Evolutionary conservation across 2,888 invertebrate species (phyloP).

Genomic region (Synergus laeviventris): DNA sequence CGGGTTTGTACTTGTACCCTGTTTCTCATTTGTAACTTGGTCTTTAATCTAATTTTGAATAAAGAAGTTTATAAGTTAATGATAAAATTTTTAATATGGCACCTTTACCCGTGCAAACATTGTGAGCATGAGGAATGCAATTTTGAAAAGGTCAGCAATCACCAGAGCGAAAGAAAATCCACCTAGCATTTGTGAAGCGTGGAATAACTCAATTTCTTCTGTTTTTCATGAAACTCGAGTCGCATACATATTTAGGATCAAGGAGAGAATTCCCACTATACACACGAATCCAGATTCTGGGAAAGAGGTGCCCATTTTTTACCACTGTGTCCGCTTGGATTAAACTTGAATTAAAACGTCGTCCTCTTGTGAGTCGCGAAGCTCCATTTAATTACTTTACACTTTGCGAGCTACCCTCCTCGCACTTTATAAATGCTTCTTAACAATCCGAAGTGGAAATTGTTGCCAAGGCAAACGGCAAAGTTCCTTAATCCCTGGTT

Average conservation of each 20-base stretch:
- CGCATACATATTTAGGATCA: constrained; percentile 6
- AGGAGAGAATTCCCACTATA: constrained; percentile 4
- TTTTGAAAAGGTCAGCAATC: constrained; percentile 10
- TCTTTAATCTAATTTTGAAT: too few species aligned
- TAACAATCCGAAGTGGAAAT: constrained; percentile 7
- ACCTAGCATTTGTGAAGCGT: constrained; percentile 9
- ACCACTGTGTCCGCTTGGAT: constrained; percentile 20
- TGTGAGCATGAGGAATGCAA: background rate
- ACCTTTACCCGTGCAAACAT: too few species aligned
- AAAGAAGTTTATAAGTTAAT: too few species aligned
- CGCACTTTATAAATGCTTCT: constrained; percentile 22
- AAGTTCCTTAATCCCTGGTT: background rate
- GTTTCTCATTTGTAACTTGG: too few species aligned
- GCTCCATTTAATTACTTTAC: constrained; percentile 33
- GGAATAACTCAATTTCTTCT: constrained; percentile 24
- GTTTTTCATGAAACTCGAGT: constrained; percentile 27
- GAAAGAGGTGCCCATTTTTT: constrained; percentile 21
- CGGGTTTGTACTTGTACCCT: too few species aligned
- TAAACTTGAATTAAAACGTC: constrained; percentile 40
- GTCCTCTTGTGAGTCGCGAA: constrained; percentile 14
- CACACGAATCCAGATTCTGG: background rate
- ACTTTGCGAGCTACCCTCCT: constrained; percentile 14
- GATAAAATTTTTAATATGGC: too few species aligned
- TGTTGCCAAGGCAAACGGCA: background rate
- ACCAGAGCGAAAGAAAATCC: constrained; percentile 3